Percentiles rank a stretch among this genome's conserved stretches.
These are phyloP conservation scores for Arvicanthis niloticus DNA, from an alignment of 2,113 vertebrate species.

Conservation along the genomic window DNA sequence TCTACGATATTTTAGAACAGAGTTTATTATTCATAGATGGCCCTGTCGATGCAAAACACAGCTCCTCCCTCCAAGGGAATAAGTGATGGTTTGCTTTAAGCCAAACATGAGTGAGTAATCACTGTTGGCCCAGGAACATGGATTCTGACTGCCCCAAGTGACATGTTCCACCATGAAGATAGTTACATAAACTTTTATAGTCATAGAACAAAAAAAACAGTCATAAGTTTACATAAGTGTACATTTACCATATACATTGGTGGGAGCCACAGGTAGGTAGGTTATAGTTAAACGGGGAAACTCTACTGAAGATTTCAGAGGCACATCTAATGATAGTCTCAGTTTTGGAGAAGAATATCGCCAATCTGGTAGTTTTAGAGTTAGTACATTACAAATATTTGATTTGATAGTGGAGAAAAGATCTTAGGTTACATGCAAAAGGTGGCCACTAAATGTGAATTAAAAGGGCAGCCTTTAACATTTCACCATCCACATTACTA, in stretches of 20 bases:
- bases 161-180: not conserved
- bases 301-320: not conserved
- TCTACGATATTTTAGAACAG: not conserved
- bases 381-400: not conserved
- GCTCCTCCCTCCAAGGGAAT: not conserved
- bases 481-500: not conserved
- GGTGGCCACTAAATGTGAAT: not conserved
- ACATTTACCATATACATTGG: not conserved
- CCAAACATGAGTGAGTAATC: not conserved
- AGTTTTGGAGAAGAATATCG: not conserved
- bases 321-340: not conserved
- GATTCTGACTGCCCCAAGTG: not conserved
- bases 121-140: not conserved
- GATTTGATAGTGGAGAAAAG: not conserved
- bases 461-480: not conserved
- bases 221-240: no score
- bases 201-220: not conserved
- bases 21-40: slow-evolving; percentile 2
- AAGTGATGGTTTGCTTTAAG: not conserved
- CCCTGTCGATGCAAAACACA: not conserved
- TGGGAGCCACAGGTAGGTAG: not conserved
- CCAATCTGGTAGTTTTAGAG: not conserved
- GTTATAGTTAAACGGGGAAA: no score
- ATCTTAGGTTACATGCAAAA: not conserved
- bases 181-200: not conserved